Base-by-base conservation (phyloP, 2,113 vertebrate genomes). In the Pogona vitticeps region DNA sequence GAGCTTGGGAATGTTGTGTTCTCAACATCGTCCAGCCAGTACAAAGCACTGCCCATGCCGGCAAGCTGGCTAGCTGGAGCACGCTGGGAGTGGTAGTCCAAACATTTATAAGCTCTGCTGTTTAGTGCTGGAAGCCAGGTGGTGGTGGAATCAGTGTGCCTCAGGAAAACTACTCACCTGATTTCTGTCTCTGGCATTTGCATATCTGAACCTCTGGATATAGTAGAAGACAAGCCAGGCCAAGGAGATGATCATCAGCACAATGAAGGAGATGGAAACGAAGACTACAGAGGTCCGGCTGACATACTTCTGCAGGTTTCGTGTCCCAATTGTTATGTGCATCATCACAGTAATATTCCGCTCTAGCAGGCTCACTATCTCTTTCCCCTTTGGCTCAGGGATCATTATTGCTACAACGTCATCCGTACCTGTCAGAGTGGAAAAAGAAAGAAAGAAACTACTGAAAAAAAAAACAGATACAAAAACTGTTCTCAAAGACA, bases 221-320 rank as follows among this genome's bases (percentile, higher is more conserved):
- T 99, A 99, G 94, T 99, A 99, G 96, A 99, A 99, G 96, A 99
- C 98, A 61, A 99, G 97, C 99, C 98, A 99, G 0, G 99, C 98
- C 80, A 99, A 96, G 0, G 99, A 99, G 95, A 99, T 99, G 96
- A 99, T 99, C 99, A 99, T 99, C 92, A 99, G 96, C 82, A 99
- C 97, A 83, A 99, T 99, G 97, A 99, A 99, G 95, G 98, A 99
- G 97, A 99, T 99, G 95, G 99, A 99, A 82, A 99, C 98, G 3
- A 99, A 99, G 82, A 99, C 99, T 31, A 99, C 99, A 0, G 99
- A 99, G 0, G 98, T 99, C 78, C 98, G 96, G 97, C 98, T 99
- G 94, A 99, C 98, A 0, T 98, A 99, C 94, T 99, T 99, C 97
- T 99, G 99, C 95, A 99, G 92, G 97, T 99, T 99, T 88, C 98